A percentile compares a stretch with the other conserved stretches of the same genome.
Evolutionary conservation across 2,797 vertebrate genomes (phyloP).

Genomic region (Anas georgica): DNA sequence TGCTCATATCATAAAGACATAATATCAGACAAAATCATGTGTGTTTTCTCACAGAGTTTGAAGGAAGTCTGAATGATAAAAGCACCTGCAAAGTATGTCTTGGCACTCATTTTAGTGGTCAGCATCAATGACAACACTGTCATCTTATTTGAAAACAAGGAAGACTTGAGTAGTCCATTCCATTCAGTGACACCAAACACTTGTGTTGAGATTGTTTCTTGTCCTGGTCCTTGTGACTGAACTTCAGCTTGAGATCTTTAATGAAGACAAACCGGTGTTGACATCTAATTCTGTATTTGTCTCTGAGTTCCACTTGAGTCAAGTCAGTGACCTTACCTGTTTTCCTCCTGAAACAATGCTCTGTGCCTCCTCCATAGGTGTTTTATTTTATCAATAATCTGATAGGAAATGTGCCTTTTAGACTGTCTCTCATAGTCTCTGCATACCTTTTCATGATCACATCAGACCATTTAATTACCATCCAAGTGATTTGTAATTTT

Average conservation of each 20-base stretch:
- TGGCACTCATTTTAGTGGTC: neutral
- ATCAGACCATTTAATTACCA: neutral
- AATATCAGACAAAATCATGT: neutral
- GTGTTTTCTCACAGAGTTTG: neutral
- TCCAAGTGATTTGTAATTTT: neutral
- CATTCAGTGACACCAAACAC: neutral
- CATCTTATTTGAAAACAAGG: neutral
- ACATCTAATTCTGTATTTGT: neutral
- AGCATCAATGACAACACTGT: neutral
- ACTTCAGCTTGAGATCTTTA: neutral
- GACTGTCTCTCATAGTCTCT: neutral
- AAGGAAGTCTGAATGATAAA: neutral
- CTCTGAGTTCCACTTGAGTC: neutral
- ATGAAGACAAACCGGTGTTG: neutral
- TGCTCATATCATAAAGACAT: neutral
- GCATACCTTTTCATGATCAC: neutral
- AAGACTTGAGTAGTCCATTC: neutral
- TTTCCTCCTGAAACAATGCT: neutral
- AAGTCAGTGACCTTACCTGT: neutral
- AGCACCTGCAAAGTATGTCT: neutral
- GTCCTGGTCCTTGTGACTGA: neutral
- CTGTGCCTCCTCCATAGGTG: neutral
- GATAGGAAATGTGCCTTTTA: neutral
- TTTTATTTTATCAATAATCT: neutral
- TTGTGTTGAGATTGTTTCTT: neutral